Evolutionary conservation across 1,140 invertebrate genomes (phyloP), one percentile per base, ranked within the genome.

Genomic region (Leptonema lineaticorne): DNA sequence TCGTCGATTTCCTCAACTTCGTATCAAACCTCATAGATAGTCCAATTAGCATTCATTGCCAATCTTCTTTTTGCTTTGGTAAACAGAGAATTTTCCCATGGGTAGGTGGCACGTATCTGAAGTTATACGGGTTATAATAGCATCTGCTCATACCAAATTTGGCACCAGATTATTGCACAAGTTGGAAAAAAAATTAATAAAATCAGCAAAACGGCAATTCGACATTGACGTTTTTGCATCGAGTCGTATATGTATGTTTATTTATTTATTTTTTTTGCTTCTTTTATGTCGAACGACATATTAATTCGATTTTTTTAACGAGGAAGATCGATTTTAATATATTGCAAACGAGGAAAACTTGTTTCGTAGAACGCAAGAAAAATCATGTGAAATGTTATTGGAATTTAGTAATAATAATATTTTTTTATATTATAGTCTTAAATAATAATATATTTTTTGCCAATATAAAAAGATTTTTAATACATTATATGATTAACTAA

Each of bases 111-210:
- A 11, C 2, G 11, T 3, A 11, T 41, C 11, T 16, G 3, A n/a
- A 16, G 37, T 16, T 6, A 50, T 46, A 16, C 41, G 41, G 50
- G 26, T 8, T n/a, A 48, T 16, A 9, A 7, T 27, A 22, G 30
- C 57, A 59, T 59, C 57, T 59, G 57, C 57, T 37, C 57, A 28
- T 59, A 24, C 57, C 57, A 59, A 59, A 59, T 59, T 59, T 59
- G 57, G 57, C 57, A 9, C 11, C 50, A 24, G 20, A 53, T 53
- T 53, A 20, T 53, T 53, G 50, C 50, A 53, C 50, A 53, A 53
- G 50, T n/a, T n/a, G n/a, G n/a, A n/a, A n/a, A n/a, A n/a, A n/a
- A n/a, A n/a, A n/a, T n/a, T n/a, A n/a, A 53, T 26, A 53, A 53
- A 53, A 53, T 53, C 50, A 53, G n/a, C 50, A 53, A 20, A 26